Evolutionary conservation across 2,113 vertebrate species (phyloP).

Genomic region (Hylia prasina): DNA sequence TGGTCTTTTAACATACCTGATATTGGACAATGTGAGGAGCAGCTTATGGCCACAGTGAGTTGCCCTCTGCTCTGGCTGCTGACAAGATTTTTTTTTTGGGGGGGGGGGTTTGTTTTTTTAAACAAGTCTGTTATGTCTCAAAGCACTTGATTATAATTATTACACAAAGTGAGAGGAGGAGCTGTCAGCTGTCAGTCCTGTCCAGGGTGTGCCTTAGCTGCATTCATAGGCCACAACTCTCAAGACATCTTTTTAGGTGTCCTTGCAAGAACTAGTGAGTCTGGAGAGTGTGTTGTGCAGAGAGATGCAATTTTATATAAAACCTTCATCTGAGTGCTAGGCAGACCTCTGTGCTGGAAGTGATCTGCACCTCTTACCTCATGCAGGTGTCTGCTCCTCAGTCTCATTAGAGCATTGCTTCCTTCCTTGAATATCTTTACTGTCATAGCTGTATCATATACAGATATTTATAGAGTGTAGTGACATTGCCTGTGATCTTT

Average conservation of each 20-base stretch:
- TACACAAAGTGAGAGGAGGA: neutral
- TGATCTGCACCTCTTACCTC: neutral
- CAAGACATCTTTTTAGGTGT: neutral
- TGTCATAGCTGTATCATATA: neutral
- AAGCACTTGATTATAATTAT: neutral
- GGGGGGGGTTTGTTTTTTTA: neutral
- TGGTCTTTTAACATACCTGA: neutral
- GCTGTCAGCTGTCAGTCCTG: neutral
- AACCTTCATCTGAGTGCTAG: neutral
- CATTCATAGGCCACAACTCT: neutral
- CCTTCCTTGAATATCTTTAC: neutral
- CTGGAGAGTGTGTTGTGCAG: neutral
- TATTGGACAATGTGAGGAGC: neutral
- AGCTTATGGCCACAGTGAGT: neutral
- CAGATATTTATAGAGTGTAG: slow-evolving; percentile 41
- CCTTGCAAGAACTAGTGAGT: neutral
- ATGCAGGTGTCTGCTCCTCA: neutral
- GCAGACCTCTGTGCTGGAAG: neutral
- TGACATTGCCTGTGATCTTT: slow-evolving; percentile 5
- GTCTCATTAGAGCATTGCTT: neutral
- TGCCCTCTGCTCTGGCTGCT: neutral
- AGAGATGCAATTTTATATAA: neutral
- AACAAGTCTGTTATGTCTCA: neutral
- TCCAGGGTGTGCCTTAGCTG: neutral
- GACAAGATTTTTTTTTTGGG: neutral